Base-by-base conservation (phyloP, 2,797 vertebrate genomes). In the Rachycentron canadum region DNA sequence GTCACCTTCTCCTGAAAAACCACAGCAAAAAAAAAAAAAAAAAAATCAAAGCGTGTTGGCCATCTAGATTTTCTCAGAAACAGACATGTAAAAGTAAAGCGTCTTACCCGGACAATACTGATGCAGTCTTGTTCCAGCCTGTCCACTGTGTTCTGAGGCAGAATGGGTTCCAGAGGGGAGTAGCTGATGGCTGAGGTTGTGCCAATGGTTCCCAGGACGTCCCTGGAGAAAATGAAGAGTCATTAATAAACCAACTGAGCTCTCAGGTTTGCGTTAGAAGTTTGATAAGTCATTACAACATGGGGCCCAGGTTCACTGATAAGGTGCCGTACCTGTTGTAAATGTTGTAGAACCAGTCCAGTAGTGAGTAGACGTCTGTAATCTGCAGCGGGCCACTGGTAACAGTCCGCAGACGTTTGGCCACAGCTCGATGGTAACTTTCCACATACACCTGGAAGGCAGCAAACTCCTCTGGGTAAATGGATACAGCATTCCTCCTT, bases 331-430 rank as follows among this genome's bases (percentile, higher is more conserved):
- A 97, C 98, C 97, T 97, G 91, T 94, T 95, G 92, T 99, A 98
- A 91, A 96, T 94, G 77, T 97, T 97, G 93, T 97, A 96, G 93
- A 96, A 96, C 97, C 97, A 99, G 68, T 98, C 96, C 38, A 99
- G 93, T 41, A 98, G 91, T 10, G 96, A 96, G 89, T 98, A 98
- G 65, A 97, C 96, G 1, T 99, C 96, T 0, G 96, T 91, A 74
- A 97, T 95, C 45, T 94, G 93, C 61, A 98, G 90, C 0, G 94
- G 93, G 1, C 94, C 92, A 32, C 91, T 91, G 0, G 96, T 96
- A 0, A 96, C 88, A 14, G 82, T 87, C 0, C 86, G 89, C n/a
- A 98, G 89, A 68, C 96, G 96, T 57, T 93, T 96, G 0, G 96
- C 95, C 69, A 97, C 93, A 0, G 95, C 97, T 50, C 80, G 87